Conservation (phyloP, 2,113 vertebrate genomes). For the Microtus richardsoni region DNA sequence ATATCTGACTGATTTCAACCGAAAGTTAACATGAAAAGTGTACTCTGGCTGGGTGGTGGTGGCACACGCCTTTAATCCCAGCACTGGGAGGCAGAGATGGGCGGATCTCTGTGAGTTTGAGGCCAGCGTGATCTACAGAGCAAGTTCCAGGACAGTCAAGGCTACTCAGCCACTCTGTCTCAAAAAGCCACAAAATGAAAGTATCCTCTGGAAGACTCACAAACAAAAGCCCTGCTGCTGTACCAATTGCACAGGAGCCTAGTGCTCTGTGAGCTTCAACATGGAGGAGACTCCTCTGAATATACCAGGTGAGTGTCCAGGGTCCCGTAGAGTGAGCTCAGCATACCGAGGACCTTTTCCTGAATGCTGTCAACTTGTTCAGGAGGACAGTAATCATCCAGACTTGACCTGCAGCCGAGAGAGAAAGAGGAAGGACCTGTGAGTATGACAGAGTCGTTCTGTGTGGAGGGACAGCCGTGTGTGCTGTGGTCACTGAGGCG, state of each 20-base stretch:
- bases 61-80: neutral
- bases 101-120: neutral
- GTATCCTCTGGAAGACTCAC: slow-evolving; percentile 40
- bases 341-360: slow-evolving; percentile 87
- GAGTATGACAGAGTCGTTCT: slow-evolving; percentile 22
- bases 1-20: slow-evolving; percentile 2
- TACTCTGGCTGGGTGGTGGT: neutral
- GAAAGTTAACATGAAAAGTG: neutral
- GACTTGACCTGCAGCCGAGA: slow-evolving; percentile 91
- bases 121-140: neutral
- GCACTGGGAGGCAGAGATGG: neutral
- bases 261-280: slow-evolving; percentile 64
- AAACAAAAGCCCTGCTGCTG: slow-evolving; percentile 31
- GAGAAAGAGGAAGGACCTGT: slow-evolving; percentile 14
- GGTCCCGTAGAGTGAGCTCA: slow-evolving; percentile 88
- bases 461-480: slow-evolving; percentile 48
- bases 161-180: neutral
- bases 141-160: neutral
- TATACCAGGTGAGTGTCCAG: slow-evolving; percentile 93
- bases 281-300: slow-evolving; percentile 74
- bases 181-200: neutral
- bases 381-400: slow-evolving; percentile 98
- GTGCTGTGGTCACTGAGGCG: slow-evolving; percentile 22
- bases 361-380: slow-evolving; percentile 96
- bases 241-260: neutral